Base-by-base conservation (phyloP, 2,888 invertebrate genomes). In the Plemyria rubiginata region DNA sequence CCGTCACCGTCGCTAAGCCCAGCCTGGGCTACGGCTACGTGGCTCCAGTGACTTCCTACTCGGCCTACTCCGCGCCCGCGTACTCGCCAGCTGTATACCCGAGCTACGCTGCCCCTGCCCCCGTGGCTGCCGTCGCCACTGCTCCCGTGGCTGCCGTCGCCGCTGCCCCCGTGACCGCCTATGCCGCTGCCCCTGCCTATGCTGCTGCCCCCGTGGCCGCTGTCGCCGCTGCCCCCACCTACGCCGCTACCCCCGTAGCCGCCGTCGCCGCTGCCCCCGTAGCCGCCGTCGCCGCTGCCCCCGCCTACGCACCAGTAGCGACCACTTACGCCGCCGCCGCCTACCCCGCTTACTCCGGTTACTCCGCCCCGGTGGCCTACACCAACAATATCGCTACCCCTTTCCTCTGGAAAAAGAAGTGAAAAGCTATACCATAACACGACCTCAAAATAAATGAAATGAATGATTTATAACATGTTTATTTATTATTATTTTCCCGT, bases 1-100 rank as follows among this genome's bases (percentile, higher is more conserved):
- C 88, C 78, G 6, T 88, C 76, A 61, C 85, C 78, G 72, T 85
- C 78, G 77, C 87, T 78, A 78, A 87, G 80, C 60, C 90, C 28
- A 52, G 40, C 54, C 60, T 61, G 8, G 68, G 68, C 13, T 56
- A 57, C 43, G 11, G 51, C 38, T 61, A 59, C 40, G 46, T 56
- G 57, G 54, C 41, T 40, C 55, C 59, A 40, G 54, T 54, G 22
- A 51, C 50, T 43, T 45, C 67, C 12, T 62, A 63, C 61, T 54
- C 54, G 11, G 54, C 57, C n/a, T 62, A 60, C 48, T 49, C 54
- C 11, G 65, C 62, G 7, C 50, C 45, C 7, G 32, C 52, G 6
- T 59, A 60, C 55, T 53, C 55, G 4, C 45, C 56, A 12, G 50
- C 64, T 11, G 54, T 55, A 46, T 53, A 54, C 41, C 12, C 54